Conservation (phyloP, 1,140 invertebrate genomes). For the Lycorma delicatula region DNA sequence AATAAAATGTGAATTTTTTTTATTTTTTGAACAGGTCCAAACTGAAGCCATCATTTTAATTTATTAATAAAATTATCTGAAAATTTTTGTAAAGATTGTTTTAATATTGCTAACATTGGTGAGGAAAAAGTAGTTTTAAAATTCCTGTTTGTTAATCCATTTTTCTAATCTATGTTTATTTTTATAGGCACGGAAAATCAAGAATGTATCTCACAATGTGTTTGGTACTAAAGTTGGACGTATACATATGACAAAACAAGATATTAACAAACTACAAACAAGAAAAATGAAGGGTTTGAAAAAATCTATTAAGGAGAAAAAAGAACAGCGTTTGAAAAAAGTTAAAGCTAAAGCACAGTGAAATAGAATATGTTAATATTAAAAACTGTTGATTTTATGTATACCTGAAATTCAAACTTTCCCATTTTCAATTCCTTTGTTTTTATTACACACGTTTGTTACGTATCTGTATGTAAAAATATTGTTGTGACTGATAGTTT, state of each 20-base stretch:
- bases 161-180: slow-evolving; percentile 13
- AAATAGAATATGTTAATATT: too few relatives aligned
- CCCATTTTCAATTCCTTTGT: too few relatives aligned
- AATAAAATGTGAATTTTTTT: too few relatives aligned
- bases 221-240: slow-evolving; percentile 85
- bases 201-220: slow-evolving; percentile 80
- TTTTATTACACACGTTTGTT: too few relatives aligned
- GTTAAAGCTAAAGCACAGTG: slow-evolving; percentile 7
- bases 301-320: slow-evolving; percentile 61
- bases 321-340: slow-evolving; percentile 38
- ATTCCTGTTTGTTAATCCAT: background rate
- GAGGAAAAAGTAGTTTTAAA: background rate
- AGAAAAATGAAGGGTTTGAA: slow-evolving; percentile 90
- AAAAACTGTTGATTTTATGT: too few relatives aligned
- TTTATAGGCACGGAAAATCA: slow-evolving; percentile 66
- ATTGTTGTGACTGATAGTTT: too few relatives aligned
- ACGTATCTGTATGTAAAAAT: too few relatives aligned
- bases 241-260: slow-evolving; percentile 87
- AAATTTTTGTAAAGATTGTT: background rate
- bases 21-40: background rate
- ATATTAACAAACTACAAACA: slow-evolving; percentile 77
- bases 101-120: background rate
- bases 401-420: too few relatives aligned
- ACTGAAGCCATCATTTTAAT: background rate
- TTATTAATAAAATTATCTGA: background rate